Percentiles rank a stretch among this genome's conserved stretches.
Evolutionary conservation across 1,140 invertebrate genomes (phyloP).

Genomic region (Drosophila seguyi): DNA sequence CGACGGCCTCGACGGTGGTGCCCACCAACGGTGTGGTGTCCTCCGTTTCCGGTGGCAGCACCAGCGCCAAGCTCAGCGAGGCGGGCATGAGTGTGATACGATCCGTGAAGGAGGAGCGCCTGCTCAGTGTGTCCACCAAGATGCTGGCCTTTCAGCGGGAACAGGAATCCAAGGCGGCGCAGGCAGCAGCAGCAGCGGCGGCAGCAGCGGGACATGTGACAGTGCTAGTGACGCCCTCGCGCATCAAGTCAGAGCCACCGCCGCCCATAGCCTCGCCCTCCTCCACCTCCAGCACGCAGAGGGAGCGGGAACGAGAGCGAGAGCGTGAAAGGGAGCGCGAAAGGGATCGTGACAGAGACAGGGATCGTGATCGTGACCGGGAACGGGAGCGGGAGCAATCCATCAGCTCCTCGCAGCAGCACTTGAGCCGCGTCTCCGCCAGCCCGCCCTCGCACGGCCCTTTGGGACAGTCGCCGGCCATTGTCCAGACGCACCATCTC

Average conservation of each 20-base stretch:
- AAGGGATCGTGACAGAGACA: constrained; percentile 15
- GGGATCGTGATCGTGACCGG: constrained; percentile 9
- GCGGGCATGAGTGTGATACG: constrained; percentile 81
- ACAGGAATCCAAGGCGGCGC: constrained; percentile 62
- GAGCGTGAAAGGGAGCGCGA: constrained; percentile 41
- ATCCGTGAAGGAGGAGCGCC: constrained; percentile 81
- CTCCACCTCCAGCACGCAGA: constrained; percentile 56
- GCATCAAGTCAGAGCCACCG: constrained; percentile 81
- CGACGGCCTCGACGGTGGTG: constrained; percentile 28
- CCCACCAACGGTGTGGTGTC: constrained; percentile 69
- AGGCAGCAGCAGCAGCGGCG: constrained; percentile 64
- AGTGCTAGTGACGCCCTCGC: constrained; percentile 82
- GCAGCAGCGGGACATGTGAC: constrained; percentile 85
- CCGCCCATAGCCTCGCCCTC: constrained; percentile 78
- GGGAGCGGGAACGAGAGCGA: constrained; percentile 41
- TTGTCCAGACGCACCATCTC: constrained; percentile 78
- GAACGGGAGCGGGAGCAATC: constrained; percentile 59
- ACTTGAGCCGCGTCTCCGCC: constrained; percentile 55
- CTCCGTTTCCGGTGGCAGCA: constrained; percentile 7
- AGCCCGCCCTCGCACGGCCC: constrained; percentile 55
- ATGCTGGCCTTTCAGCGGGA: constrained; percentile 75
- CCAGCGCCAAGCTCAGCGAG: constrained; percentile 32
- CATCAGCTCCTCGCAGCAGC: constrained; percentile 68
- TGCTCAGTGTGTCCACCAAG: constrained; percentile 77
- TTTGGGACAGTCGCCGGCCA: constrained; percentile 59